These are phyloP conservation scores for Calameuta idolon DNA, from an alignment of 2,888 invertebrate species.

Conservation along the genomic window DNA sequence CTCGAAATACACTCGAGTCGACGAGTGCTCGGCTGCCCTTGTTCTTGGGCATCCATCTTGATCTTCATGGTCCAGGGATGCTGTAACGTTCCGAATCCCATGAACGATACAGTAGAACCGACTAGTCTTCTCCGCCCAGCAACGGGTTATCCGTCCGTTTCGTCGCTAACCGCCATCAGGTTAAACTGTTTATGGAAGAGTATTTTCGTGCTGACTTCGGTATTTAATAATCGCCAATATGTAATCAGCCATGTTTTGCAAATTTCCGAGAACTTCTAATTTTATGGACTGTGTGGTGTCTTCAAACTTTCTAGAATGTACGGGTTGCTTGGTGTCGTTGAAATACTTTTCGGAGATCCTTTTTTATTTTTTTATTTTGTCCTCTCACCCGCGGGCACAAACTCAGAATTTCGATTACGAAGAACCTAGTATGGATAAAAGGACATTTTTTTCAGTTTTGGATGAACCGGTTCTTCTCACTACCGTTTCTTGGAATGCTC, in stretches of 20 bases:
- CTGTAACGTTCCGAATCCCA: conserved; percentile 8
- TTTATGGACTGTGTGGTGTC: neutral
- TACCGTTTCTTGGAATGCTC: neutral
- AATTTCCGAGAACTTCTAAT: neutral
- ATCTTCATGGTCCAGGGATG: neutral
- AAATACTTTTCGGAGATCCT: neutral
- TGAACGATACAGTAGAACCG: conserved; percentile 12
- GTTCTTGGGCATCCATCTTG: conserved; percentile 10
- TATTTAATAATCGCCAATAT: neutral
- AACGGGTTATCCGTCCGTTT: no score
- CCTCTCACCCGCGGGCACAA: neutral
- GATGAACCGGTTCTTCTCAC: neutral
- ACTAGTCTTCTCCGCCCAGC: conserved; percentile 6
- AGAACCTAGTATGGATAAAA: neutral
- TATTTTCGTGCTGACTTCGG: neutral
- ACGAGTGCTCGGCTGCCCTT: conserved; percentile 18
- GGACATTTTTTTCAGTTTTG: neutral
- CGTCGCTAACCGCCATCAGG: neutral
- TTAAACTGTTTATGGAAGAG: neutral
- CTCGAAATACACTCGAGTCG: conserved; percentile 22
- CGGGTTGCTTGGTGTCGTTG: neutral
- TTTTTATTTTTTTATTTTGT: neutral
- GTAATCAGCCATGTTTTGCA: neutral
- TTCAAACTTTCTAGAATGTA: neutral
- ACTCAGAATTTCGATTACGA: neutral